phyloP scores from a whole-genome alignment of 1,140 invertebrate genomes.

The Lordiphosa stackelbergi region DNA sequence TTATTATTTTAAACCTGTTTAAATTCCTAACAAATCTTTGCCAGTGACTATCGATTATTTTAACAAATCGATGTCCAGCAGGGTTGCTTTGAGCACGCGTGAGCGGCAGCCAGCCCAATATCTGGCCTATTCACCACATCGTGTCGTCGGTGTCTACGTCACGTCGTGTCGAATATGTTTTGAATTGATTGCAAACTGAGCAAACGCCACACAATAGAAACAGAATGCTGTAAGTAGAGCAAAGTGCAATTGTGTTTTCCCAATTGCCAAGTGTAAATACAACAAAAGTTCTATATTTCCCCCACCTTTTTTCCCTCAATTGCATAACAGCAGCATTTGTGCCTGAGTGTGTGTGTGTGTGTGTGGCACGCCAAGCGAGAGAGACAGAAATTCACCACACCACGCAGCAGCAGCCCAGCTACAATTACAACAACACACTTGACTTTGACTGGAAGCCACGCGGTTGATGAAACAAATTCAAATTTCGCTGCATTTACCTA shows the following conservation, averaged over 20 bases:
- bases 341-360: conserved; percentile 65
- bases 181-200: conserved; percentile 42
- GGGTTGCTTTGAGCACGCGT: conserved; percentile 8
- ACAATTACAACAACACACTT: conserved; percentile 24
- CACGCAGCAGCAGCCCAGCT: conserved; percentile 15
- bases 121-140: conserved; percentile 32
- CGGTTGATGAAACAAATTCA: neutral
- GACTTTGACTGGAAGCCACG: conserved; percentile 14
- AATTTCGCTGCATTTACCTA: conserved; percentile 24
- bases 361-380: conserved; percentile 51
- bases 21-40: neutral
- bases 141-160: conserved; percentile 58
- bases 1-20: too few species aligned
- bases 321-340: conserved; percentile 67
- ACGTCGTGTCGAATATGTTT: conserved; percentile 59
- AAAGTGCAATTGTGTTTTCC: neutral
- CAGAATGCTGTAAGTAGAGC: conserved; percentile 59
- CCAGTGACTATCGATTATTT: neutral
- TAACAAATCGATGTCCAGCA: neutral
- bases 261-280: neutral
- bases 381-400: conserved; percentile 61
- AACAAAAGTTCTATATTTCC: conserved; percentile 6
- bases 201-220: conserved; percentile 34
- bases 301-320: conserved; percentile 52
- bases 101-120: conserved; percentile 7